Base-by-base conservation (phyloP, 2,113 vertebrate species). In the Equus quagga region DNA sequence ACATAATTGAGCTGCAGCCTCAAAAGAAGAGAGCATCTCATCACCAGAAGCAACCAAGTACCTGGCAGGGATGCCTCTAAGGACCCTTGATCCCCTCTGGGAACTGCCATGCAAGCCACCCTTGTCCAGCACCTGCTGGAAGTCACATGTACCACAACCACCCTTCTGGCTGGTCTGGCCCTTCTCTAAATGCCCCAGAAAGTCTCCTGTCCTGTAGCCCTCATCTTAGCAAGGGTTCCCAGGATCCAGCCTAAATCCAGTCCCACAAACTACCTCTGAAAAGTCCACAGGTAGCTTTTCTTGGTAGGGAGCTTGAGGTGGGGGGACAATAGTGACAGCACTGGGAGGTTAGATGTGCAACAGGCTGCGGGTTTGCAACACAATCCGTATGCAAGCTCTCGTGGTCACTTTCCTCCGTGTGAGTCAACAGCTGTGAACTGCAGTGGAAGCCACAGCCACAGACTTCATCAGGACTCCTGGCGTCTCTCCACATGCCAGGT, bases 241-340 rank as follows among this genome's bases (percentile, higher is more conserved):
- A 2, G 6, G 24, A 24, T 19, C 6, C 67, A 56, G 44, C 46
- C n/a, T 73, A 18, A 67, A 56, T 23, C 62, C 58, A 94, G 89
- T 31, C 56, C 24, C 54, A 21, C 75, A 91, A 60, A 78, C 28
- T 46, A 6, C 14, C 69, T 54, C 17, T 3, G 51, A 28, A 58
- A 73, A 90, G 31, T 51, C 70, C 44, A 49, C 49, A 10, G 7
- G 44, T 9, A 60, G 49, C 18, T 67, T 73, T 82, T 49, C 96
- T 81, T 56, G 19, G 70, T 10, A 33, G 19, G 44, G 9, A n/a
- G 26, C 19, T 24, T 10, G 17, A 72, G 58, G 21, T 26, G 33
- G 2, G 5, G 19, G 1, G 3, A 8, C 5, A 5, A 67, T 1
- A 70, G 26, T 36, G 18, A 33, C 10, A n/a, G 51, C 17, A 19